Evolutionary conservation across 2,888 invertebrate genomes (phyloP).

Genomic region (Neoscelio sp.): DNA sequence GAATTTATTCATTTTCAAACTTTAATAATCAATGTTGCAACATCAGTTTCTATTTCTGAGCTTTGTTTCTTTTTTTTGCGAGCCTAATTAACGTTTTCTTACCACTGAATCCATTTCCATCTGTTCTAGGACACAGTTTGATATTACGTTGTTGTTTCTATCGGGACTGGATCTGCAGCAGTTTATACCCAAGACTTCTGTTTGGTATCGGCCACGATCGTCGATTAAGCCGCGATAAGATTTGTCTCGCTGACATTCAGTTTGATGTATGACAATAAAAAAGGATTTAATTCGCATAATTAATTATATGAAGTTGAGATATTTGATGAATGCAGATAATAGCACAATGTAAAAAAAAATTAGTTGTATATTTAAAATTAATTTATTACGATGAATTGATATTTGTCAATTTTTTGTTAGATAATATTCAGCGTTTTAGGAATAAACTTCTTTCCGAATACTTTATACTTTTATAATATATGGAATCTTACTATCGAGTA

Average conservation of each 20-base stretch:
- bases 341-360: conserved; percentile 47
- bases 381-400: conserved; percentile 45
- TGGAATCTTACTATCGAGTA: conserved; percentile 10
- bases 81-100: conserved; percentile 24
- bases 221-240: conserved; percentile 52
- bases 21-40: no score
- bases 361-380: conserved; percentile 16
- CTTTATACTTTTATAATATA: no score
- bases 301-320: conserved; percentile 24
- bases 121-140: conserved; percentile 28
- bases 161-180: conserved; percentile 19
- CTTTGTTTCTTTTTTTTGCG: neutral
- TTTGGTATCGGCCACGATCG: conserved; percentile 52
- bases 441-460: no score
- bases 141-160: conserved; percentile 33
- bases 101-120: conserved; percentile 1
- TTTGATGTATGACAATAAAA: conserved; percentile 57
- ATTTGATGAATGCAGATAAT: conserved; percentile 43
- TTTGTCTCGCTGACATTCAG: conserved; percentile 54
- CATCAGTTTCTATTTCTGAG: neutral
- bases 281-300: conserved; percentile 41
- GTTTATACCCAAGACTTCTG: conserved; percentile 44
- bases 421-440: no score
- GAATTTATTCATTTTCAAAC: no score
- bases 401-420: conserved; percentile 29